A percentile compares a stretch with the other conserved stretches of the same genome.
Evolutionary conservation across 2,797 vertebrate genomes (phyloP).

Genomic region (Eutrigla gurnardus): DNA sequence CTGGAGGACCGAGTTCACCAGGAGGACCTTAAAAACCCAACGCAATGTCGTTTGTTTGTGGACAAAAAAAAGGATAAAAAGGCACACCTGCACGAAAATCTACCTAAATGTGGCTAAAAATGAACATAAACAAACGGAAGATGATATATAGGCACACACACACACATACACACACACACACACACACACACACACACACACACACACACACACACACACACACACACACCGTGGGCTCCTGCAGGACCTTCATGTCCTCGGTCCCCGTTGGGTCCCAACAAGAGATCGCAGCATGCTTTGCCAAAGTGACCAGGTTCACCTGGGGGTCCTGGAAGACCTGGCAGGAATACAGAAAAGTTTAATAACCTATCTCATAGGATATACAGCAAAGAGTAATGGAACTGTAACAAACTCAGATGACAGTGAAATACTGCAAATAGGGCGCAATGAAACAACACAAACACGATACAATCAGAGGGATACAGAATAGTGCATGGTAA

Average conservation of each 20-base stretch:
- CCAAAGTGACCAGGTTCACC: constrained; percentile 60
- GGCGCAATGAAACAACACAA: neutral
- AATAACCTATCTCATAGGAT: neutral
- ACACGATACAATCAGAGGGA: neutral
- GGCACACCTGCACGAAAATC: neutral
- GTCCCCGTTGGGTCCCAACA: constrained; percentile 47
- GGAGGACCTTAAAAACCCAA: constrained; percentile 53
- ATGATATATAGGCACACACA: constrained; percentile 17
- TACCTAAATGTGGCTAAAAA: neutral
- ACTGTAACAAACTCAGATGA: neutral
- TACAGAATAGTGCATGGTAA: neutral
- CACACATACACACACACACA: constrained; percentile 67
- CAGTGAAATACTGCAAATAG: neutral
- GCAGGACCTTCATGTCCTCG: constrained; percentile 56
- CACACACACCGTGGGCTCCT: constrained; percentile 59
- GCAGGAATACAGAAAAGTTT: constrained; percentile 6
- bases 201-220: constrained; percentile 64
- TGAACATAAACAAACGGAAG: neutral
- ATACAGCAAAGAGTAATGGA: neutral
- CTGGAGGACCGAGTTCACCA: constrained; percentile 56
- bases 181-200: constrained; percentile 58
- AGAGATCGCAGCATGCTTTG: neutral
- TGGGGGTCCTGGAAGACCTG: constrained; percentile 57
- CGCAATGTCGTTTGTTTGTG: constrained; percentile 8
- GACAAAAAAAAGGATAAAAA: neutral